Evolutionary conservation across 2,888 invertebrate genomes (phyloP).

Genomic region (Sicus ferrugineus): DNA sequence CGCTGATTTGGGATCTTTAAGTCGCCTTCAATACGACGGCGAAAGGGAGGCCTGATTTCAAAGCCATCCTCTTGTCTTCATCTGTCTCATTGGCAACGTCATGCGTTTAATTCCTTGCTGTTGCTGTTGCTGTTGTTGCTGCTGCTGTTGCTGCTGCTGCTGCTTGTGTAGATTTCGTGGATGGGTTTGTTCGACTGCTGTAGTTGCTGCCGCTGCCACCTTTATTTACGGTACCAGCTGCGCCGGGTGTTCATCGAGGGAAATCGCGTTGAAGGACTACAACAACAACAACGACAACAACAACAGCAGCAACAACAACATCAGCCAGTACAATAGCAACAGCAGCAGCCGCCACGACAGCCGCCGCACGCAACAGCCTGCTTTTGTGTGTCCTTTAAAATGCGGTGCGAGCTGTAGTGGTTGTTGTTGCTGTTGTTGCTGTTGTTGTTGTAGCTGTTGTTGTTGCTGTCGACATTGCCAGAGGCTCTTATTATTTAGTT

Average conservation of each 20-base stretch:
- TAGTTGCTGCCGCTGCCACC: not conserved
- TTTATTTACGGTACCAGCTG: slow-evolving; percentile 39
- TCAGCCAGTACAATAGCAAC: not conserved
- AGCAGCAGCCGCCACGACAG: not conserved
- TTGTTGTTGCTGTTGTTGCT: slow-evolving; percentile 8
- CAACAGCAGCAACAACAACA: slow-evolving; percentile 1
- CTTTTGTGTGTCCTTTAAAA: not conserved
- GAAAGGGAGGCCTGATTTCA: not conserved
- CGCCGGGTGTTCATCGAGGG: slow-evolving; percentile 40
- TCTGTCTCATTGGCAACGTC: slow-evolving; percentile 7
- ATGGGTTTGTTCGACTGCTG: not conserved
- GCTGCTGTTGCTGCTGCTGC: not conserved
- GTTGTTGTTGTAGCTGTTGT: not conserved
- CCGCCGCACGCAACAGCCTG: slow-evolving; percentile 22
- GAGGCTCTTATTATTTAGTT: slow-evolving; percentile 12
- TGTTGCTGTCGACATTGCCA: not conserved
- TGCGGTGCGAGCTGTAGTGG: not conserved
- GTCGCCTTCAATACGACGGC: slow-evolving; percentile 4
- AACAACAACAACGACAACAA: slow-evolving; percentile 19
- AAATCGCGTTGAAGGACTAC: slow-evolving; percentile 21
- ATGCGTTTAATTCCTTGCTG: not conserved
- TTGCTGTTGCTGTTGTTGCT: slow-evolving; percentile 4
- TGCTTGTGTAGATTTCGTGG: not conserved
- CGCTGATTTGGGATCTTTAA: slow-evolving; percentile 8
- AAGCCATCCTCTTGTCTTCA: not conserved